A percentile compares a stretch with the other conserved stretches of the same genome.
These are phyloP conservation scores for Cistogaster globosa DNA, from an alignment of 2,888 invertebrate genomes.

Conservation along the genomic window DNA sequence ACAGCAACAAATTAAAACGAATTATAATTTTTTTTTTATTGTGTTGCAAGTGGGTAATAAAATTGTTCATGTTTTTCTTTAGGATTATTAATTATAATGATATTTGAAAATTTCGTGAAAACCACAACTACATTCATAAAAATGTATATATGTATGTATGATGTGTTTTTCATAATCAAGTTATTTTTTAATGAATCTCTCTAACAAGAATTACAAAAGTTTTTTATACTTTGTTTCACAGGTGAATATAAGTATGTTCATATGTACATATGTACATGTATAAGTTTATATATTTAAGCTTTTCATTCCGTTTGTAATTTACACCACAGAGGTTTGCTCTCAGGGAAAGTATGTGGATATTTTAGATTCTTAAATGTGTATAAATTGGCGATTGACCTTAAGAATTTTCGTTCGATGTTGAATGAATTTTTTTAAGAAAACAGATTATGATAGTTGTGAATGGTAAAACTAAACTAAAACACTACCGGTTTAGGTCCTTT, in stretches of 20 bases:
- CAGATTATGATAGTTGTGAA: no score
- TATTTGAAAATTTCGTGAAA: constrained; percentile 62
- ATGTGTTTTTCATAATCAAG: constrained; percentile 31
- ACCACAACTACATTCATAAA: constrained; percentile 26
- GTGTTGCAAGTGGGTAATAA: constrained; percentile 71
- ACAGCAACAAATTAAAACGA: constrained; percentile 42
- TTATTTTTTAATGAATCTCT: constrained; percentile 17
- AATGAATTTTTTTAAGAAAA: no score
- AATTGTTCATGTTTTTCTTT: constrained; percentile 39
- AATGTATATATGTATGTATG: no score
- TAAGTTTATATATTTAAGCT: no score
- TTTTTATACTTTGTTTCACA: background rate
- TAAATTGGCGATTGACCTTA: no score
- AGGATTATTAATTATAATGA: constrained; percentile 17
- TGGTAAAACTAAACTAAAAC: no score
- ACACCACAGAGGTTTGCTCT: no score
- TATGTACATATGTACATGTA: background rate
- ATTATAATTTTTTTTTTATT: constrained; percentile 59
- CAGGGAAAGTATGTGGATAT: no score
- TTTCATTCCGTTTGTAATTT: no score
- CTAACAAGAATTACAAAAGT: constrained; percentile 22
- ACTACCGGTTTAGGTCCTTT: no score
- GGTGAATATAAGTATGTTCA: background rate
- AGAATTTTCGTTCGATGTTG: no score
- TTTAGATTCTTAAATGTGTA: no score